A percentile compares a stretch with the other conserved stretches of the same genome.
Evolutionary conservation across 2,113 vertebrate species (phyloP).

Genomic region (Tapirus terrestris): DNA sequence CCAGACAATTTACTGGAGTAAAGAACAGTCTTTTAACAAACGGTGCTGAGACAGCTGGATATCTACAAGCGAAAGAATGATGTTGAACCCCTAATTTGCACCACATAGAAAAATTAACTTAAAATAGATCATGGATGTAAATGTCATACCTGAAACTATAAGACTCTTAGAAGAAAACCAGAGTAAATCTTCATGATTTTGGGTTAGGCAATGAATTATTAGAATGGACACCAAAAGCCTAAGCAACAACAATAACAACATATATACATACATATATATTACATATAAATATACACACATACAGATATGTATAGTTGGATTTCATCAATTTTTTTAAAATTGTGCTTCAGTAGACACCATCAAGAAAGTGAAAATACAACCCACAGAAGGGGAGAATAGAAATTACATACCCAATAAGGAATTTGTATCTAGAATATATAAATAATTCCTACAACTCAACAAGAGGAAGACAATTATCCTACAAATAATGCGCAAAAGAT

Average conservation of each 20-base stretch:
- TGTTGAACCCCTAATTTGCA: not conserved
- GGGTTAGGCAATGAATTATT: not conserved
- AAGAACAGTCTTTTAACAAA: not conserved
- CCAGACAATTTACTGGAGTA: not conserved
- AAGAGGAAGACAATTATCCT: not conserved
- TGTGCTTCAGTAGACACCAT: not conserved
- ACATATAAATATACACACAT: too few relatives aligned
- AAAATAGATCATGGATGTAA: not conserved
- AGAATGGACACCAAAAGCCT: not conserved
- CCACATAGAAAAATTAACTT: not conserved
- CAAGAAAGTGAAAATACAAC: not conserved
- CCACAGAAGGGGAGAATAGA: not conserved
- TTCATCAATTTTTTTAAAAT: not conserved
- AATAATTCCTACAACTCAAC: not conserved
- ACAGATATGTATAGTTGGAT: not conserved
- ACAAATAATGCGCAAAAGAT: not conserved
- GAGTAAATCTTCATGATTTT: not conserved
- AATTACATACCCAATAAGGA: not conserved
- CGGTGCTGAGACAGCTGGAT: not conserved
- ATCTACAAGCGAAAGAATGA: not conserved
- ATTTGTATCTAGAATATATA: not conserved
- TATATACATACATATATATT: not conserved
- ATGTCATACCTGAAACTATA: not conserved
- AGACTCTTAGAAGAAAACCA: not conserved
- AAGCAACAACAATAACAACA: not conserved